Percentiles rank a stretch among this genome's conserved stretches.
Conservation (phyloP, 2,113 vertebrate species). For the Seriola dumerili region DNA sequence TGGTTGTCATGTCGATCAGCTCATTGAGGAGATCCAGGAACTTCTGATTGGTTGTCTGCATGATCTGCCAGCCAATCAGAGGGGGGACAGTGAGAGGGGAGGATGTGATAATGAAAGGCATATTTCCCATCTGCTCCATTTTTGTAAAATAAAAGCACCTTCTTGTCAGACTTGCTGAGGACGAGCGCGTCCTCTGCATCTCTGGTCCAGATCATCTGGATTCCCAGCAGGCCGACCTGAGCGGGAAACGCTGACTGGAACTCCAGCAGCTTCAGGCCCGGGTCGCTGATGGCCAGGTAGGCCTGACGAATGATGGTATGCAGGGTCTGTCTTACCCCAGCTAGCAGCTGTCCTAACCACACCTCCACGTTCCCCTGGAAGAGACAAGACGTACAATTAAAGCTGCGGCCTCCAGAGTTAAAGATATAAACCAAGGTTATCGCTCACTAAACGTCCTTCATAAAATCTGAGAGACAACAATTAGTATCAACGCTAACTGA, state of each 20-base stretch:
- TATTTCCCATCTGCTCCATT: background rate
- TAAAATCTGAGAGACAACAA: too few relatives aligned
- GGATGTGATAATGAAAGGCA: too few relatives aligned
- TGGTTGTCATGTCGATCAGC: slow-evolving; percentile 90
- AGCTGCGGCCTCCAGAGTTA: background rate
- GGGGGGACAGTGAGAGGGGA: background rate
- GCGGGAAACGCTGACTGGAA: slow-evolving; percentile 87
- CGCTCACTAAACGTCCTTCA: too few relatives aligned
- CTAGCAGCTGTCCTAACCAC: slow-evolving; percentile 86
- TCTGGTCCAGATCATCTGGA: slow-evolving; percentile 94
- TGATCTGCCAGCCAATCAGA: slow-evolving; percentile 75
- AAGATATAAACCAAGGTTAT: too few relatives aligned
- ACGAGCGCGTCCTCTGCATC: slow-evolving; percentile 90
- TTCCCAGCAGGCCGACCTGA: slow-evolving; percentile 92
- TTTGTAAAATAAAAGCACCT: slow-evolving; percentile 64
- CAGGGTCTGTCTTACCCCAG: slow-evolving; percentile 85
- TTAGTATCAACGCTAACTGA: too few relatives aligned
- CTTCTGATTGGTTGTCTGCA: slow-evolving; percentile 89
- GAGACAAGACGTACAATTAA: background rate
- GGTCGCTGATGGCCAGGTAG: slow-evolving; percentile 80
- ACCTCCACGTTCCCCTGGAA: slow-evolving; percentile 87
- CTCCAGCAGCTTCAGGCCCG: slow-evolving; percentile 82
- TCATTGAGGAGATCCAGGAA: slow-evolving; percentile 92
- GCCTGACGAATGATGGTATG: slow-evolving; percentile 86
- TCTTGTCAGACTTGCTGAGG: slow-evolving; percentile 89